These are phyloP conservation scores for Philotrypesis tridentata DNA, from an alignment of 1,140 invertebrate species.

Conservation along the genomic window DNA sequence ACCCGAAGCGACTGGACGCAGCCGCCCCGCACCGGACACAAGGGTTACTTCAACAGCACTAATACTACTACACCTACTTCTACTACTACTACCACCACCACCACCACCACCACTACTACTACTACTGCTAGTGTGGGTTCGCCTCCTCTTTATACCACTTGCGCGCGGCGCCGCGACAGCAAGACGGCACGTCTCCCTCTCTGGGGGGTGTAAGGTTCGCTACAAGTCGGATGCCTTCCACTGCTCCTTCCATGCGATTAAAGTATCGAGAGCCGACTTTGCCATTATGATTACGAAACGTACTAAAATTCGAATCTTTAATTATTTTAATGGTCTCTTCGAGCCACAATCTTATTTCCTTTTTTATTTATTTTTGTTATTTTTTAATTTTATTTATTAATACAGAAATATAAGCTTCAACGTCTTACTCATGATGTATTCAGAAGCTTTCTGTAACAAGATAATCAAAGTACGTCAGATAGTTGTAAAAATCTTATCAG, in stretches of 20 bases:
- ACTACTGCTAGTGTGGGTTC: neutral
- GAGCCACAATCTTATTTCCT: too few relatives aligned
- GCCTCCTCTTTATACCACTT: conserved; percentile 15
- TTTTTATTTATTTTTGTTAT: too few relatives aligned
- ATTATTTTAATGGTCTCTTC: too few relatives aligned
- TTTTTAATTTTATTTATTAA: neutral
- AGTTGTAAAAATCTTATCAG: neutral
- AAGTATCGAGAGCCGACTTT: conserved; percentile 30
- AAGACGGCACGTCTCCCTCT: neutral
- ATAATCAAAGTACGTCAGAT: neutral
- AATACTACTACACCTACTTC: neutral
- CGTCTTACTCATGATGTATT: too few relatives aligned
- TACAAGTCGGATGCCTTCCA: neutral
- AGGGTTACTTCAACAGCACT: conserved; percentile 34
- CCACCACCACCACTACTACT: neutral
- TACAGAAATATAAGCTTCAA: neutral
- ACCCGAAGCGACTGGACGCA: conserved; percentile 26
- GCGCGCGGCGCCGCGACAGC: neutral
- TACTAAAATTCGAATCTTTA: neutral
- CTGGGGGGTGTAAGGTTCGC: conserved; percentile 3
- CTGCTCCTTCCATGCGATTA: conserved; percentile 19
- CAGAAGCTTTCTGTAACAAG: neutral
- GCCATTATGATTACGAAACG: conserved; percentile 28
- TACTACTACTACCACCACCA: too few relatives aligned
- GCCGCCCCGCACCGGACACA: neutral